Evolutionary conservation across 1,140 invertebrate genomes (phyloP), one percentile per base, ranked within the genome.

Genomic region (Calliphora vicina): DNA sequence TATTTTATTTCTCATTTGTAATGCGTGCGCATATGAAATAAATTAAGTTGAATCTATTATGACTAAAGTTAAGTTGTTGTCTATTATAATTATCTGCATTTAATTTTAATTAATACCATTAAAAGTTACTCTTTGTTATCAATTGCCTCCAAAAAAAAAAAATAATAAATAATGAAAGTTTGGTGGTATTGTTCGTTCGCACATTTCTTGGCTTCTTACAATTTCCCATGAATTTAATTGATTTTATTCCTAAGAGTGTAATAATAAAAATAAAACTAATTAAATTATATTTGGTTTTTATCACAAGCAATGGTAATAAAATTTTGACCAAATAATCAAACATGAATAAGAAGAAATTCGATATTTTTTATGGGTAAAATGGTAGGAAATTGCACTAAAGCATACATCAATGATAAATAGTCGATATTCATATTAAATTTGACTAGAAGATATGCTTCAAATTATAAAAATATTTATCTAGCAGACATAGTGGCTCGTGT

Each of bases 31-130:
- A 67, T 3, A 6, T 67, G 23, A 1, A 23, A 67, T 67, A 67
- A 25, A 67, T 67, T 67, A 67, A 67, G 61, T 67, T 67, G 50
- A 57, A 57, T 17, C 50, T 17, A 6, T 57, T 57, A 17, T 57
- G 15, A 17, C 45, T 57, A 6, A n/a, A n/a, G 17, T 57, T 57
- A 57, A 4, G 5, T 57, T 57, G 15, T 6, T 57, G 50, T 20
- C 20, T 25, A 23, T 67, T 23, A 67, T 67, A 67, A 67, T 67
- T 67, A 67, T 67, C 61, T 67, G n/a, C 20, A 67, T 67, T 67
- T 67, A 67, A 67, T 67, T 67, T 67, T 67, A 67, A 67, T 25
- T 67, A 67, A 23, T 67, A 67, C 61, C 2, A 67, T 67, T 67
- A 23, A n/a, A n/a, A 67, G n/a, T 67, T 67, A 6, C 17, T 50